These are phyloP conservation scores for Cryptotis parvus DNA, from an alignment of 2,113 vertebrate species.

Conservation along the genomic window DNA sequence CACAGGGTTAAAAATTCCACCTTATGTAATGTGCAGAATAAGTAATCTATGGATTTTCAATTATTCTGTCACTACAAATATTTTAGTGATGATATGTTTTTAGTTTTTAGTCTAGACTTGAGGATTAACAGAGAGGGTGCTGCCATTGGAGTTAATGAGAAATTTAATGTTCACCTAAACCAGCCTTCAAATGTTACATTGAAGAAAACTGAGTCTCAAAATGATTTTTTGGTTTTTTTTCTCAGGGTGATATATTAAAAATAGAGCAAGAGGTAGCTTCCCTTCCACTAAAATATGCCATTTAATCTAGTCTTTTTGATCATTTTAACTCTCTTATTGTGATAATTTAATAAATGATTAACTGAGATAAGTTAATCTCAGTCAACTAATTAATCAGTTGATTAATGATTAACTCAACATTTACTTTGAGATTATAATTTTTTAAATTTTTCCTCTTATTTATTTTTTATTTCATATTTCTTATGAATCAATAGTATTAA, in stretches of 20 bases:
- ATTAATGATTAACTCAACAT: neutral
- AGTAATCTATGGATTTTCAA: neutral
- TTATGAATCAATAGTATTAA: neutral
- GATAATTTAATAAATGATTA: neutral
- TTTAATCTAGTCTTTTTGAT: neutral
- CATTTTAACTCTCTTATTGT: neutral
- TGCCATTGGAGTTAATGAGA: neutral
- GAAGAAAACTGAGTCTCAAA: neutral
- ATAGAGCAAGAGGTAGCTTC: neutral
- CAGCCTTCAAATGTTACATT: neutral
- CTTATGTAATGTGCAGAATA: neutral
- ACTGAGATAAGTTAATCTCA: no score
- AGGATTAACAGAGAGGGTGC: neutral
- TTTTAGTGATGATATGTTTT: neutral
- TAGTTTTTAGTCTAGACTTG: neutral
- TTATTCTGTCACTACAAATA: neutral
- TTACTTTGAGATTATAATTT: constrained; percentile 32
- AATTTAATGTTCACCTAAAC: constrained; percentile 7
- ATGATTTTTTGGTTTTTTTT: neutral
- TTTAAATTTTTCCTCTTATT: no score
- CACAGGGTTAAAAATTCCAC: neutral
- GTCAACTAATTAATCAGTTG: no score
- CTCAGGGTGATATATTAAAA: neutral
- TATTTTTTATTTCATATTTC: neutral
- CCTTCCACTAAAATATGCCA: neutral